Percentiles rank a stretch among this genome's conserved stretches.
Evolutionary conservation across 2,888 invertebrate genomes (phyloP).

Genomic region (Rhagonycha fulva): DNA sequence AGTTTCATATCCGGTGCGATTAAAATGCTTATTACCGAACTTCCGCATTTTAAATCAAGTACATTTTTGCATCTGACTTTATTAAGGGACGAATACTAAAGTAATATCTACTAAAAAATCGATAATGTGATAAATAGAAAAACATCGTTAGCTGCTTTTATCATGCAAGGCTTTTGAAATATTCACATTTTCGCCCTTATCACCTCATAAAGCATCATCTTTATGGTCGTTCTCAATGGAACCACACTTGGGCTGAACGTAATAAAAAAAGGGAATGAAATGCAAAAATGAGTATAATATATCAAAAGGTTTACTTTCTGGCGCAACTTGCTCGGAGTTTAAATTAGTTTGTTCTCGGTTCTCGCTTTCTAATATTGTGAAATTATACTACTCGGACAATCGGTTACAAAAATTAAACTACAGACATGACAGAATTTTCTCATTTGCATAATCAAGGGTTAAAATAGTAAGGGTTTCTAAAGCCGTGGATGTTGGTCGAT

Average conservation of each 20-base stretch:
- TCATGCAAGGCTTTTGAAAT: neutral
- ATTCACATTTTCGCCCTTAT: neutral
- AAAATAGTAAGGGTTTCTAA: neutral
- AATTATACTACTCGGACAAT: neutral
- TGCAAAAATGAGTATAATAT: neutral
- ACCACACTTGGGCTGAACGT: neutral
- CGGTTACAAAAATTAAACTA: neutral
- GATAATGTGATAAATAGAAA: neutral
- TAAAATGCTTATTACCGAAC: neutral
- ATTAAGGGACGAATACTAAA: neutral
- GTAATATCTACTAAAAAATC: neutral
- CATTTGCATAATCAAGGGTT: neutral
- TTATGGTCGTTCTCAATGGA: neutral
- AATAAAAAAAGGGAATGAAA: neutral
- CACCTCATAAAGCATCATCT: neutral
- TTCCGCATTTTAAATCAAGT: neutral
- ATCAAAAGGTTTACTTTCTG: neutral
- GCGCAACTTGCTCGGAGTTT: neutral
- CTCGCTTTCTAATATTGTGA: neutral
- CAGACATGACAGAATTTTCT: neutral
- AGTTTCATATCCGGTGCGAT: neutral
- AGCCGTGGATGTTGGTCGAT: neutral
- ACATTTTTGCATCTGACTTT: neutral
- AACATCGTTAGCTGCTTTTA: neutral
- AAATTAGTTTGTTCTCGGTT: neutral